phyloP scores from a whole-genome alignment of 2,888 invertebrate genomes.

The Drosophila lutescens region DNA sequence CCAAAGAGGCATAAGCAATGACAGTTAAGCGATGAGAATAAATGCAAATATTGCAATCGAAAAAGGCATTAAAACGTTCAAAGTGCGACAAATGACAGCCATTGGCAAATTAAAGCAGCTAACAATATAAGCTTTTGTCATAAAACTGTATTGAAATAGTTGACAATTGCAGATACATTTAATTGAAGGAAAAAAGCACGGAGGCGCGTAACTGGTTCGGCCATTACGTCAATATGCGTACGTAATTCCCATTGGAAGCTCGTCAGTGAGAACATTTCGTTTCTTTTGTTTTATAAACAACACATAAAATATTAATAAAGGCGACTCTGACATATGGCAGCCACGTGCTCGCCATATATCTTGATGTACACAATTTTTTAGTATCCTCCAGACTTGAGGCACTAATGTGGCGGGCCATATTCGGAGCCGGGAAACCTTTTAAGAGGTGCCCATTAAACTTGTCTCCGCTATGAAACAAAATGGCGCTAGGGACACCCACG shows the following conservation, averaged over 20 bases:
- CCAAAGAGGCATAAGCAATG: slow-evolving; percentile 11
- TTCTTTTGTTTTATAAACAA: slow-evolving; percentile 37
- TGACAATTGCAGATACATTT: slow-evolving; percentile 38
- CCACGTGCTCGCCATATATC: slow-evolving; percentile 55
- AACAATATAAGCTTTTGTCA: slow-evolving; percentile 27
- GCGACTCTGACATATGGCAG: slow-evolving; percentile 56
- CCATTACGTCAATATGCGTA: slow-evolving; percentile 42
- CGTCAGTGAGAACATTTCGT: slow-evolving; percentile 32
- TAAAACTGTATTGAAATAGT: slow-evolving; percentile 29
- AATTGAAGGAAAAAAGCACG: slow-evolving; percentile 15
- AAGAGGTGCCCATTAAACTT: slow-evolving; percentile 63
- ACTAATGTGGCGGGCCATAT: slow-evolving; percentile 54
- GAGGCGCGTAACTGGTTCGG: slow-evolving; percentile 5
- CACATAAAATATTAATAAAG: slow-evolving; percentile 53
- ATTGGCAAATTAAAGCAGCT: slow-evolving; percentile 30
- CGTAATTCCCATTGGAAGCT: slow-evolving; percentile 43
- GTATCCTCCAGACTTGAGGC: slow-evolving; percentile 37
- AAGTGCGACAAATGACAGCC: slow-evolving; percentile 17
- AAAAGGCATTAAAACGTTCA: slow-evolving; percentile 10
- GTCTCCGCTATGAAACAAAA: slow-evolving; percentile 57
- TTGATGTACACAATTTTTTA: slow-evolving; percentile 60
- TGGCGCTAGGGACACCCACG: slow-evolving; percentile 33
- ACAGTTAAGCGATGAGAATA: slow-evolving; percentile 21
- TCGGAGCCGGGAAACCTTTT: slow-evolving; percentile 52
- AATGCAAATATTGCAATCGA: slow-evolving; percentile 10